Base-by-base conservation (phyloP, 2,888 invertebrate species). In the Crepidodera aurea region DNA sequence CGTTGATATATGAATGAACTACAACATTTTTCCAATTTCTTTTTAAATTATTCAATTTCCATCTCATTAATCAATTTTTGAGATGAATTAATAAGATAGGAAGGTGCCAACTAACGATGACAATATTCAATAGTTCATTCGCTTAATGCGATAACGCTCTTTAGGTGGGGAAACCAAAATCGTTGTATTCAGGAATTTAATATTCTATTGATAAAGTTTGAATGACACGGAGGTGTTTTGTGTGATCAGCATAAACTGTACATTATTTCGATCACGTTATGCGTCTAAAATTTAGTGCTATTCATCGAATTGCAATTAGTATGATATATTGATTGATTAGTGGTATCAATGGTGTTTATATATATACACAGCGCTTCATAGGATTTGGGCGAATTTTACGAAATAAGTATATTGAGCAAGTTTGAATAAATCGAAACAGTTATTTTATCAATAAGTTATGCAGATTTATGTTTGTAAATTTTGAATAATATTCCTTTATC, bases 221-320 rank as follows among this genome's bases (percentile, higher is more conserved):
- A 46, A 25, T 46, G 46, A 25, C 46, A 46, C 18, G 27, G n/a
- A 37, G 25, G 25, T 37, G 39, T 34, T 51, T 39, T 15, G 39
- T 51, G n/a, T 25, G 46, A 25, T 46, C 46, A 27, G 37, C 51
- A 51, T 51, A 39, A 37, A 53, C 22, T 3, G 39, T 15, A 53
- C 39, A 53, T 53, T 39, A 53, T 53, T 53, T 22, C 37, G n/a
- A 22, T 19, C 39, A 53, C 12, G 39, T 13, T 51, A 18, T 37
- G 13, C 32, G 34, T 34, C 19, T 7, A 51, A 51, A 51, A n/a
- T 48, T 48, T 27, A 48, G 27, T 15, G 19, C 37, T 22, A 37
- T 53, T 39, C 39, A 25, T 34, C 53, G 53, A 2, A 8, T 16
- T 7, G 27, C 15, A 53, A 53, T 53, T 53, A 53, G 25, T 29